Evolutionary conservation across 92 coral and sea anemone species (phyloP).

Genomic region (Porites cylindrica): DNA sequence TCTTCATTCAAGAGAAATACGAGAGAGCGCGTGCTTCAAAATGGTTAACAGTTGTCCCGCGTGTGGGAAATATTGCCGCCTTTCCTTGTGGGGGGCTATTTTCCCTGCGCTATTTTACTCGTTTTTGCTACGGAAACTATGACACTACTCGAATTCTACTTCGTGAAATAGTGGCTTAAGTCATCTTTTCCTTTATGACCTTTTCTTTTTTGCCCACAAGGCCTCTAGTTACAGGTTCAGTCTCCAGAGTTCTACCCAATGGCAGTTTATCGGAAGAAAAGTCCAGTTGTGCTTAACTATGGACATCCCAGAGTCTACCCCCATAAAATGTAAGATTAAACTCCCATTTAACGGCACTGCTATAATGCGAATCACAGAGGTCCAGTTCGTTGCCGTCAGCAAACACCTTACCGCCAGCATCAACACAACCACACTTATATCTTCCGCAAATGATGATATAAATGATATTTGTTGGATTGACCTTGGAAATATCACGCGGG

Average conservation of each 20-base stretch:
- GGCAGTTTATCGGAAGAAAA: constrained; percentile 67
- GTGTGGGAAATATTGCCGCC: too few relatives aligned
- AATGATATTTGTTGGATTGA: constrained; percentile 63
- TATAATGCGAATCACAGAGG: constrained; percentile 53
- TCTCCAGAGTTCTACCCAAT: constrained; percentile 49
- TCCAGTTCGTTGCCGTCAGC: constrained; percentile 21
- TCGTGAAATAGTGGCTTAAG: background rate
- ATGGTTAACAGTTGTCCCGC: too few relatives aligned
- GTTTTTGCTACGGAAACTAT: too few relatives aligned
- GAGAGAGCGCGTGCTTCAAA: too few relatives aligned
- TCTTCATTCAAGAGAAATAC: too few relatives aligned
- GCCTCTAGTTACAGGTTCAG: constrained; percentile 53
- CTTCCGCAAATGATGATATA: constrained; percentile 59
- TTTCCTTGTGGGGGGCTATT: too few relatives aligned
- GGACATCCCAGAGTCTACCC: constrained; percentile 57
- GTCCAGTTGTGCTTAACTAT: constrained; percentile 52
- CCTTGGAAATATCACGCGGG: constrained; percentile 65
- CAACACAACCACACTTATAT: constrained; percentile 50
- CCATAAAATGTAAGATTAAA: constrained; percentile 55
- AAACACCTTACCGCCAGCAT: constrained; percentile 30
- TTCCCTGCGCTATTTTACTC: too few relatives aligned
- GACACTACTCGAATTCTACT: background rate
- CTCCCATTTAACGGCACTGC: constrained; percentile 70
- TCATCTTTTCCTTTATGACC: background rate
- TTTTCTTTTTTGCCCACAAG: background rate